Percentiles rank a stretch among this genome's conserved stretches.
Conservation (phyloP, 2,888 invertebrate species). For the Siphlonurus alternatus region DNA sequence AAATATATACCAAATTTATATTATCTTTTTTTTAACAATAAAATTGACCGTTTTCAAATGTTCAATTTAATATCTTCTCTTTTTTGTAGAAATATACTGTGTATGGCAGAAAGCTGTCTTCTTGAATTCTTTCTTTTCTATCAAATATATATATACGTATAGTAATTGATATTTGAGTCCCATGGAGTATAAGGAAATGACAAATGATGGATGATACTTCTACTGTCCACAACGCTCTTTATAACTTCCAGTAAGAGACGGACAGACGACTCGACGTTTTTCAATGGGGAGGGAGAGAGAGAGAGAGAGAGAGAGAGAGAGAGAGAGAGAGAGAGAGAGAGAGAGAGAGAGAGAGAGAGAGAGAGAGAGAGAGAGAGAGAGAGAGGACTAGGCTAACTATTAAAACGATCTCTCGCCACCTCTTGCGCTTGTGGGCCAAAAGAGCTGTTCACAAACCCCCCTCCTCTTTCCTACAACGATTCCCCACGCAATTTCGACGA, state of each 20-base stretch:
- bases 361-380: not conserved
- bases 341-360: not conserved
- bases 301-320: not conserved
- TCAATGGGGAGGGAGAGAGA: not conserved
- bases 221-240: not conserved
- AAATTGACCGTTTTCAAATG: no score
- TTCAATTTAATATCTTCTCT: no score
- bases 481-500: not conserved
- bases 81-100: not conserved
- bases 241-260: not conserved
- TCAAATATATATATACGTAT: not conserved
- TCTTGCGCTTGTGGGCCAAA: not conserved
- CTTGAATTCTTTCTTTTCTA: no score
- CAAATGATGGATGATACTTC: not conserved
- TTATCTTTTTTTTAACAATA: no score
- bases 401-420: slow-evolving; percentile 1
- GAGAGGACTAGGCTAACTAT: not conserved
- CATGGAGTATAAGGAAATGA: not conserved
- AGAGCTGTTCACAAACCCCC: not conserved
- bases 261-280: not conserved
- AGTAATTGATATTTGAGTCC: not conserved
- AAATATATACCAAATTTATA: no score
- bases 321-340: not conserved
- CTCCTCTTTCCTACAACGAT: not conserved
- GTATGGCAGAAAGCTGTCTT: no score